Base-by-base conservation (phyloP, 2,113 vertebrate species). In the Chaetodon auriga region DNA sequence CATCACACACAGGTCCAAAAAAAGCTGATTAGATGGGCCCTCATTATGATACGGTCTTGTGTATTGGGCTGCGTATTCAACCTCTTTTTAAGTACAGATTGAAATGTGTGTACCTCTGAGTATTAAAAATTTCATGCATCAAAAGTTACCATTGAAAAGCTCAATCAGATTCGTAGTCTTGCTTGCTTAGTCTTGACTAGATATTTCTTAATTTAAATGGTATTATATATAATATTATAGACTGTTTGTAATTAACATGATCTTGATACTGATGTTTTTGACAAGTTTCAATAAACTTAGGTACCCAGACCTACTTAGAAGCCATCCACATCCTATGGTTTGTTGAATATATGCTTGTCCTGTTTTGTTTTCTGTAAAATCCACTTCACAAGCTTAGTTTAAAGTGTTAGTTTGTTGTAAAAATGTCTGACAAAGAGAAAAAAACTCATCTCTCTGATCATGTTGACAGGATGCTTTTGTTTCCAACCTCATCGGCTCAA, bases 391-490 rank as follows among this genome's bases (percentile, higher is more conserved):
- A 66, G 7, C 49, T 64, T 13, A 36, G 38, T 69, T 41, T 43
- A 35, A 51, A n/a, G 16, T 61, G 13, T 72, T 23, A 60, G 0
- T 23, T 64, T 53, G 51, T 66, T 58, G 5, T 18, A 21, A 13
- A 48, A 60, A 35, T 15, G 51, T 30, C 10, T 25, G 30, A 51
- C 19, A n/a, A 38, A 9, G 13, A 55, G 0, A 58, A 51, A 45
- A 53, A 41, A 30, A 30, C 3, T 15, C 23, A 18, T 46, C 13
- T 8, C 11, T 68, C 13, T 53, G 14, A 38, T 14, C 25, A 43
- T 21, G 15, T n/a, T 41, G 15, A 78, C 70, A 54, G 19, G 21
- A 72, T 45, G 11, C 30, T 79, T 78, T 81, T 70, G 60, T 65
- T 60, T 70, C 55, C 45, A 6, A 13, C 45, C 49, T 57, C 51